Percentiles rank a stretch among this genome's conserved stretches.
phyloP scores from a whole-genome alignment of 1,140 invertebrate species.

The Eupristina koningsbergeri region DNA sequence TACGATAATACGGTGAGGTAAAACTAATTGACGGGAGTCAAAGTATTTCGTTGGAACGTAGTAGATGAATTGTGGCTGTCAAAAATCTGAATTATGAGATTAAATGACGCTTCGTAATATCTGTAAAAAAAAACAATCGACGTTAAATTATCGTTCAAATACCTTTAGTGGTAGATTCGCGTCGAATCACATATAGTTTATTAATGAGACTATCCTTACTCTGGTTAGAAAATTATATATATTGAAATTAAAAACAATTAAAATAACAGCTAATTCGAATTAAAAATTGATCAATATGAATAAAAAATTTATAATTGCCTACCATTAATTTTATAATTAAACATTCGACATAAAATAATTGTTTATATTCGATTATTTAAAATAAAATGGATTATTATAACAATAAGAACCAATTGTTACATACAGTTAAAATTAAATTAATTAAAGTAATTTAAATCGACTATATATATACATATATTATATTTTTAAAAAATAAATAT shows the following conservation, averaged over 20 bases:
- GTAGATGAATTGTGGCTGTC: slow-evolving; percentile 38
- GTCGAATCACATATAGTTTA: slow-evolving; percentile 39
- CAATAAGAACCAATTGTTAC: background rate
- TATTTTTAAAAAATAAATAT: slow-evolving; percentile 7
- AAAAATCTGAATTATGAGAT: slow-evolving; percentile 48
- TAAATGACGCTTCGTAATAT: slow-evolving; percentile 47
- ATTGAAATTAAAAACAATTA: slow-evolving; percentile 35
- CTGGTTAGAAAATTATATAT: slow-evolving; percentile 33
- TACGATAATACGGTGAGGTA: slow-evolving; percentile 26
- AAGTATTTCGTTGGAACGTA: slow-evolving; percentile 40
- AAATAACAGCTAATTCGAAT: slow-evolving; percentile 12
- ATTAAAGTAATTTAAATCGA: slow-evolving; percentile 2
- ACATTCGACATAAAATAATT: slow-evolving; percentile 1
- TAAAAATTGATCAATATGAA: background rate
- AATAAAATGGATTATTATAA: slow-evolving; percentile 17
- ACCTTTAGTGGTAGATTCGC: slow-evolving; percentile 38
- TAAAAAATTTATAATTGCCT: slow-evolving; percentile 27
- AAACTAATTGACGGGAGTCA: slow-evolving; percentile 33
- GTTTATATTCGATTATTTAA: slow-evolving; percentile 14
- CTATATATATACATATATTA: background rate
- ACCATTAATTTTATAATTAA: slow-evolving; percentile 38
- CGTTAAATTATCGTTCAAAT: slow-evolving; percentile 48
- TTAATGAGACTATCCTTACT: slow-evolving; percentile 34
- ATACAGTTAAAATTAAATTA: background rate
- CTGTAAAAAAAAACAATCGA: slow-evolving; percentile 42